A percentile compares a stretch with the other conserved stretches of the same genome.
Conservation (phyloP, 1,140 invertebrate species). For the Probaryconus sp. region DNA sequence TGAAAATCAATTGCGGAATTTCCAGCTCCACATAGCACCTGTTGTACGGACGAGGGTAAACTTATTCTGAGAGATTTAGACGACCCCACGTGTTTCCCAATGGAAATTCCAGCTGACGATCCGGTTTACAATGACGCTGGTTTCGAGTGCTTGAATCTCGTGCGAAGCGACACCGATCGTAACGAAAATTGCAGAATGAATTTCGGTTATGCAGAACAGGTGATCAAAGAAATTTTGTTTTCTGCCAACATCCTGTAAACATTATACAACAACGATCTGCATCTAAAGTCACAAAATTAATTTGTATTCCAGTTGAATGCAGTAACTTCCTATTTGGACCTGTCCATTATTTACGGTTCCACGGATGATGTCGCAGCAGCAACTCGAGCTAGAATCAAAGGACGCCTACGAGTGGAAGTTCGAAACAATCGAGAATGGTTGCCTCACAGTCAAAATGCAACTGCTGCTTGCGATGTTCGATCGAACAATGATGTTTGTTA, state of each 20-base stretch:
- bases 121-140: conserved; percentile 84
- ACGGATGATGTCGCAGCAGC: conserved; percentile 81
- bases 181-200: conserved; percentile 80
- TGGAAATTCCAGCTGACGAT: conserved; percentile 89
- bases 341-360: conserved; percentile 91
- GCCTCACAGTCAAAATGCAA: conserved; percentile 83
- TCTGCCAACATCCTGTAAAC: too few relatives aligned
- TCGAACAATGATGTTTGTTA: conserved; percentile 83
- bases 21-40: conserved; percentile 66
- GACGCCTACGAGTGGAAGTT: conserved; percentile 81
- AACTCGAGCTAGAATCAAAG: conserved; percentile 82
- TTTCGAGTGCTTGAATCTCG: conserved; percentile 90
- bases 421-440: conserved; percentile 83
- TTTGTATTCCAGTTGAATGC: conserved; percentile 82
- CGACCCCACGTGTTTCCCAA: conserved; percentile 88
- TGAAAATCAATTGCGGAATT: not conserved
- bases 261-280: not conserved
- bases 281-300: not conserved
- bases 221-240: too few relatives aligned
- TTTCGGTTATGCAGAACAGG: conserved; percentile 85
- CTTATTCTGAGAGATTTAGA: conserved; percentile 75
- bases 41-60: conserved; percentile 84
- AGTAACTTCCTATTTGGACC: conserved; percentile 91
- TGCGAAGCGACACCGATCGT: conserved; percentile 86
- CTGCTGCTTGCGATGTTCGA: conserved; percentile 80